These are phyloP conservation scores for Elysia crispata DNA, from an alignment of 2,888 invertebrate genomes.

Conservation along the genomic window DNA sequence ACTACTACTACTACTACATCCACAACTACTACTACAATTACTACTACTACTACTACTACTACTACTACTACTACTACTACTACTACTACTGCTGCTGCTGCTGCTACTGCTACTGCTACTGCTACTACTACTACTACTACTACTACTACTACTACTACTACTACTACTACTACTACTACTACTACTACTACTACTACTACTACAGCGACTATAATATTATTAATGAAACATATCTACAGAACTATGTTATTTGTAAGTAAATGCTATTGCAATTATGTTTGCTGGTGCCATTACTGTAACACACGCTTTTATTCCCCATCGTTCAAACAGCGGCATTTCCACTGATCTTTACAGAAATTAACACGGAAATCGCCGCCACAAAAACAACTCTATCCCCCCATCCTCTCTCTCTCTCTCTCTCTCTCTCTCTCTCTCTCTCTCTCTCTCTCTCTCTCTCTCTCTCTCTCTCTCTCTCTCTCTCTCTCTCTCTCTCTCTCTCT, in stretches of 20 bases:
- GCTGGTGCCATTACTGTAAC: too few species aligned
- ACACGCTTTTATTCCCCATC: too few species aligned
- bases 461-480: too few species aligned
- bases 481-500: too few species aligned
- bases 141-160: slow-evolving; percentile 2
- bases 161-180: slow-evolving; percentile 20
- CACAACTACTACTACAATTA: too few species aligned
- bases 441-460: too few species aligned
- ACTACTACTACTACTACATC: too few species aligned
- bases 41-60: slow-evolving; percentile 41
- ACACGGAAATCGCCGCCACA: too few species aligned
- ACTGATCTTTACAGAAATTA: too few species aligned
- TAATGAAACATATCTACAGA: background rate
- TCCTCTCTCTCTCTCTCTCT: background rate
- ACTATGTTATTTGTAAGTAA: background rate
- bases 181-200: slow-evolving; percentile 32
- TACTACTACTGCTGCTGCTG: slow-evolving; percentile 33
- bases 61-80: slow-evolving; percentile 40
- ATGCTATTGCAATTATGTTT: background rate
- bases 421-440: slow-evolving; percentile 3
- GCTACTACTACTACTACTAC: slow-evolving; percentile 27
- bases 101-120: slow-evolving; percentile 34
- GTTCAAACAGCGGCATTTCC: too few species aligned
- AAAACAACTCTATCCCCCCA: too few species aligned
- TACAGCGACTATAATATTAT: background rate